Conservation (phyloP, 2,797 vertebrate genomes). For the Pteropus rufus region DNA sequence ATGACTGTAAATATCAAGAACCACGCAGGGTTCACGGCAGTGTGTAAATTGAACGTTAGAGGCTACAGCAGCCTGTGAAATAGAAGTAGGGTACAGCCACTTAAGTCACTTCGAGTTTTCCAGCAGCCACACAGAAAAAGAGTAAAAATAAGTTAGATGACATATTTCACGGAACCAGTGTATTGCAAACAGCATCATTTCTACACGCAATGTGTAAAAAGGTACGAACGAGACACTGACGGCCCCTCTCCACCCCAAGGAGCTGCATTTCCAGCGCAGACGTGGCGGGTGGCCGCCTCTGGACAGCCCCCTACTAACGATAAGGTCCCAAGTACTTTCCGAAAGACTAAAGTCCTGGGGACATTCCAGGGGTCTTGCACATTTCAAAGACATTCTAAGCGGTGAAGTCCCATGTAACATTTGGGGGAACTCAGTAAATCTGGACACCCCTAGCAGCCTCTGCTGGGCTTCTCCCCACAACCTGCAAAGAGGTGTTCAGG, state of each 20-base stretch:
- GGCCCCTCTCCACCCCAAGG: neutral
- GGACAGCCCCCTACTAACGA: neutral
- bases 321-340: neutral
- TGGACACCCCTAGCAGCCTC: neutral
- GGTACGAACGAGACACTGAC: too few species aligned
- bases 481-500: neutral
- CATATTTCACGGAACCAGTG: neutral
- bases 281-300: accelerated
- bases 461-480: neutral
- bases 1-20: neutral
- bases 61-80: neutral
- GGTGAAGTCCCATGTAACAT: neutral
- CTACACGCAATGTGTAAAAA: neutral
- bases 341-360: neutral
- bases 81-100: neutral
- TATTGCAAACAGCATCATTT: neutral
- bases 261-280: neutral
- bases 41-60: neutral
- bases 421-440: neutral
- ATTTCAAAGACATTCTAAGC: neutral
- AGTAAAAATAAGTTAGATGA: neutral
- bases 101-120: neutral
- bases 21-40: neutral
- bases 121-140: neutral
- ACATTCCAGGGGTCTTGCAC: neutral